These are phyloP conservation scores for Lates japonicus DNA, from an alignment of 2,797 vertebrate genomes.

Conservation along the genomic window DNA sequence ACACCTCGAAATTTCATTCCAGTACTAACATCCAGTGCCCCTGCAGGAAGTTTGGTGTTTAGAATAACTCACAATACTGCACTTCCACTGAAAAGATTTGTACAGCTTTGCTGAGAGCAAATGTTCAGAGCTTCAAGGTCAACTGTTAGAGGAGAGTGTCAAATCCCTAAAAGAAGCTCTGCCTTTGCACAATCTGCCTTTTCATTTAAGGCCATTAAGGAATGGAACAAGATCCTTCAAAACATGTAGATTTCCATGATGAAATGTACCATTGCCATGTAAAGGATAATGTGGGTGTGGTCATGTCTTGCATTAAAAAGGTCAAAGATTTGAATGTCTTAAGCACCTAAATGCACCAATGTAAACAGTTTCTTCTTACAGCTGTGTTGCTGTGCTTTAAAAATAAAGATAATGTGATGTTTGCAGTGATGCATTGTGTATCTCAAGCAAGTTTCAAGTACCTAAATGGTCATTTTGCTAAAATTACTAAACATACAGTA, in stretches of 20 bases:
- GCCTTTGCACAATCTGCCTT: neutral
- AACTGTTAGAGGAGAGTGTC: neutral
- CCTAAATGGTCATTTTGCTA: neutral
- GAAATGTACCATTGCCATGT: neutral
- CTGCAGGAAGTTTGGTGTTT: neutral
- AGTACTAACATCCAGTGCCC: no score
- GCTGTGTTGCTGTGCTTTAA: neutral
- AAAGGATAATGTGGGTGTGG: neutral
- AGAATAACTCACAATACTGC: neutral
- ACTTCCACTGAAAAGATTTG: neutral
- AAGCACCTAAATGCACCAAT: neutral
- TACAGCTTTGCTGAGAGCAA: neutral
- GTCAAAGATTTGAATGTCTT: neutral
- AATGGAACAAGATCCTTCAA: neutral
- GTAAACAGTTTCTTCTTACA: neutral
- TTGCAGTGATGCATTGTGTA: neutral
- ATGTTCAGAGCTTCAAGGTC: neutral
- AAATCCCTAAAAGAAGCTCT: neutral
- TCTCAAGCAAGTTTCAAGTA: neutral
- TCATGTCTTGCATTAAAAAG: neutral
- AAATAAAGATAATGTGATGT: neutral
- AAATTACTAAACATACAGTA: neutral
- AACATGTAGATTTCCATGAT: neutral
- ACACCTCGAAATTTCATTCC: no score
- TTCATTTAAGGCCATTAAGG: neutral